These are phyloP conservation scores for Pyrgus malvae DNA, from an alignment of 2,888 invertebrate species.

Conservation along the genomic window DNA sequence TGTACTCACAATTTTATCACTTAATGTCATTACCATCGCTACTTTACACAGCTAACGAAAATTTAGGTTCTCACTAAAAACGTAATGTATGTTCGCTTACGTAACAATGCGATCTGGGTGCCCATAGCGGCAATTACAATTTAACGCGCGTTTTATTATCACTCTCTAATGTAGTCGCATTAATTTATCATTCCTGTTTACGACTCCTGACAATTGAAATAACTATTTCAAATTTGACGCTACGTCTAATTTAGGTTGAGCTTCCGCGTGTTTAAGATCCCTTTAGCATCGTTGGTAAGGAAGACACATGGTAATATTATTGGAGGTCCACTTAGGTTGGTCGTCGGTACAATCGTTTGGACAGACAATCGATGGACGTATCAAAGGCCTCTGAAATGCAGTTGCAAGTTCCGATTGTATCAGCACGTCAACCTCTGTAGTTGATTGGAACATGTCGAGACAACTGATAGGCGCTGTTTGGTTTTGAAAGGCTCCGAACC, in stretches of 20 bases:
- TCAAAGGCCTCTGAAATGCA: constrained; percentile 78
- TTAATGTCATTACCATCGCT: constrained; percentile 49
- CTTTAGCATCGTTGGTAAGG: constrained; percentile 37
- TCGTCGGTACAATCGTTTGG: constrained; percentile 68
- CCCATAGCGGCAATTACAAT: constrained; percentile 69
- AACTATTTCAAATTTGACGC: constrained; percentile 67
- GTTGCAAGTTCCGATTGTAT: constrained; percentile 78
- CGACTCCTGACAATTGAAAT: constrained; percentile 78
- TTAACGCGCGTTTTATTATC: constrained; percentile 80
- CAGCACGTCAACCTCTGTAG: constrained; percentile 71
- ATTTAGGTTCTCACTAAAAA: not conserved
- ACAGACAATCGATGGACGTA: constrained; percentile 80
- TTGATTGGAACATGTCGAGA: constrained; percentile 75
- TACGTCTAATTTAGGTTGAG: constrained; percentile 46
- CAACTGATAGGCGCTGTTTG: constrained; percentile 61
- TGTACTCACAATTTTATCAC: constrained; percentile 41
- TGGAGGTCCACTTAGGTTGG: constrained; percentile 52
- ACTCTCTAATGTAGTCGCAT: constrained; percentile 78
- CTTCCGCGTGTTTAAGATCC: constrained; percentile 41
- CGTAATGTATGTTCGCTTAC: constrained; percentile 41
- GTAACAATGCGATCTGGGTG: not conserved
- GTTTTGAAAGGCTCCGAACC: constrained; percentile 44
- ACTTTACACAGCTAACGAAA: constrained; percentile 8
- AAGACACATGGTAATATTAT: constrained; percentile 38
- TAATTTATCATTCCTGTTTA: constrained; percentile 79